A percentile compares a stretch with the other conserved stretches of the same genome.
phyloP scores from a whole-genome alignment of 2,113 vertebrate genomes.

The Aythya baeri region DNA sequence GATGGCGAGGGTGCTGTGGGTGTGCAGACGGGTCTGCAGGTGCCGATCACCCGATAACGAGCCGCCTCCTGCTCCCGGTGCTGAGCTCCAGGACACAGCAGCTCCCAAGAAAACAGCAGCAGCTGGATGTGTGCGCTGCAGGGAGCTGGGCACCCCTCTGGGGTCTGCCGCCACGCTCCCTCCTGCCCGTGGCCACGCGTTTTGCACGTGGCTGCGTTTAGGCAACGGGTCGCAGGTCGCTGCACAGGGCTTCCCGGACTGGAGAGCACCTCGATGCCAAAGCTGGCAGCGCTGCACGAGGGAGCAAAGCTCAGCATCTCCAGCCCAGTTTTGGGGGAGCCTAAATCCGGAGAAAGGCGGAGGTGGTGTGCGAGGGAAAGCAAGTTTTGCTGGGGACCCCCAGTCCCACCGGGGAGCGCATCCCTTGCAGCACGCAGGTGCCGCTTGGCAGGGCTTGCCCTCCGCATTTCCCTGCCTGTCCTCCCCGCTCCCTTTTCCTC shows the following conservation, averaged over 20 bases:
- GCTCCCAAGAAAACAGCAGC: not conserved
- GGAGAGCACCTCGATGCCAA: not conserved
- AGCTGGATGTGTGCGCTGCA: rapidly evolving
- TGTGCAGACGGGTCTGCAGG: not conserved
- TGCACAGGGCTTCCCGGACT: rapidly evolving
- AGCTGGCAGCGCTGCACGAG: rapidly evolving
- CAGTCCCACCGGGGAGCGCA: rapidly evolving
- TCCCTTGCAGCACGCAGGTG: not conserved
- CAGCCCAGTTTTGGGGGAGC: not conserved
- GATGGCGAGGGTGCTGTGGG: not conserved
- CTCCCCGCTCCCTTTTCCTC: not conserved
- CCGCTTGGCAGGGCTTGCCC: not conserved
- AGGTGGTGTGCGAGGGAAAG: rapidly evolving
- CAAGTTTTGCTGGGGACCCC: not conserved
- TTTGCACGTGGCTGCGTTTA: too few relatives aligned
- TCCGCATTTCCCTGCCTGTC: not conserved
- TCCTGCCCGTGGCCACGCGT: not conserved
- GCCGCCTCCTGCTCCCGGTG: not conserved
- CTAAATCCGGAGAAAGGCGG: rapidly evolving
- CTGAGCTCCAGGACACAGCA: not conserved
- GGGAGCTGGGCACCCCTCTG: not conserved
- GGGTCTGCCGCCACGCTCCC: rapidly evolving
- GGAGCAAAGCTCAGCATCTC: not conserved
- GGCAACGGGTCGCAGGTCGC: too few relatives aligned
- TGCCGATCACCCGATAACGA: not conserved